Evolutionary conservation across 2,888 invertebrate species (phyloP).

Genomic region (Hedychridium roseum): DNA sequence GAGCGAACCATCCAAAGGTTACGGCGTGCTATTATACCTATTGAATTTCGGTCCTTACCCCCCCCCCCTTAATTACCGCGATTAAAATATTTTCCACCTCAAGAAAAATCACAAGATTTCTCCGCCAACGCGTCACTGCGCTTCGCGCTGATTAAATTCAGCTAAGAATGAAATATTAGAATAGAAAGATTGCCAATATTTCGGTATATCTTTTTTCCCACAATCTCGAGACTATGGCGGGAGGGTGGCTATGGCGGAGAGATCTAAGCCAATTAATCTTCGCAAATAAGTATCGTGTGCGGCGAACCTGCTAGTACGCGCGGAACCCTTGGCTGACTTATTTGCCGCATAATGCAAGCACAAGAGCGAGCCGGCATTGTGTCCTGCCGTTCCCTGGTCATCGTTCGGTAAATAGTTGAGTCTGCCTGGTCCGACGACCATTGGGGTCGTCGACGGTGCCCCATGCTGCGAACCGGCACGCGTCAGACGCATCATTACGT

Average conservation of each 20-base stretch:
- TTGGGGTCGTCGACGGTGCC: conserved; percentile 36
- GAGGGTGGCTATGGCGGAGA: not conserved
- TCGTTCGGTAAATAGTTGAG: conserved; percentile 48
- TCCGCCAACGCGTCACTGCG: too few relatives aligned
- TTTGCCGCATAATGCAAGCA: conserved; percentile 49
- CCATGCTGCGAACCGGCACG: conserved; percentile 59
- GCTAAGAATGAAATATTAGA: too few relatives aligned
- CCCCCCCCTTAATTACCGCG: too few relatives aligned
- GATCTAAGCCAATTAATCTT: conserved; percentile 57
- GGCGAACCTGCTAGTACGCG: conserved; percentile 29
- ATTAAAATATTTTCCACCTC: too few relatives aligned
- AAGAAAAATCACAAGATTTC: too few relatives aligned
- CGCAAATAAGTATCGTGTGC: conserved; percentile 52
- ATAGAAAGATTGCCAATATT: too few relatives aligned
- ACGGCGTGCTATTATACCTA: too few relatives aligned
- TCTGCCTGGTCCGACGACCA: conserved; percentile 29
- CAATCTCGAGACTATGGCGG: conserved; percentile 3
- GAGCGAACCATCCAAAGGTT: too few relatives aligned
- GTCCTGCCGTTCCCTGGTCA: conserved; percentile 25
- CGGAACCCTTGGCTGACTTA: conserved; percentile 44
- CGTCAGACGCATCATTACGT: conserved; percentile 62
- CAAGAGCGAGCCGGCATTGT: conserved; percentile 27
- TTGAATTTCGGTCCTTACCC: too few relatives aligned
- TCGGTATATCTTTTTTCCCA: too few relatives aligned
- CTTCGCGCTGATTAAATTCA: too few relatives aligned